These are phyloP conservation scores for Mus minutoides DNA, from an alignment of 2,797 vertebrate species.

Conservation along the genomic window DNA sequence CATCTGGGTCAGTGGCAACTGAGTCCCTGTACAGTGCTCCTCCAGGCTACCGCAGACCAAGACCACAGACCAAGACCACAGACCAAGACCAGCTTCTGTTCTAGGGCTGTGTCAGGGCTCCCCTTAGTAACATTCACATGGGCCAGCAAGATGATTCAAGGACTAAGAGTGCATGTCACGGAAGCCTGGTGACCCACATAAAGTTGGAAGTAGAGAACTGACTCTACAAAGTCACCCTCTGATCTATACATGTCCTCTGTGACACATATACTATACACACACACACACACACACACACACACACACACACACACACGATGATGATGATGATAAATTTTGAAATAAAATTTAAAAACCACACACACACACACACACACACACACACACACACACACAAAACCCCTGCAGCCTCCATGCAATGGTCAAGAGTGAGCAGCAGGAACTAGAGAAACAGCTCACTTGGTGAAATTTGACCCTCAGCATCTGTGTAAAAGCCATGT, in stretches of 20 bases:
- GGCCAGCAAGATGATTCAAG: no score
- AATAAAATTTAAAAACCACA: neutral
- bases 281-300: neutral
- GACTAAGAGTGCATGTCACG: no score
- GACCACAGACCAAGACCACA: neutral
- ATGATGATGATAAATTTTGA: neutral
- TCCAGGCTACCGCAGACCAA: neutral
- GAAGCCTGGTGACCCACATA: neutral
- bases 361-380: no score
- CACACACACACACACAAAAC: neutral
- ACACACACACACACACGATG: neutral
- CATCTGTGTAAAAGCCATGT: neutral
- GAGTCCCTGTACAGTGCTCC: neutral
- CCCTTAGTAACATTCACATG: neutral
- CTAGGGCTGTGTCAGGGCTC: neutral
- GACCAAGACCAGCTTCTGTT: neutral
- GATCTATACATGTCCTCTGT: neutral
- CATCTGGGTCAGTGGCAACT: neutral
- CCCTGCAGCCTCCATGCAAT: neutral
- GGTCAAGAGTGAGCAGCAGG: neutral
- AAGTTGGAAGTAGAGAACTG: neutral
- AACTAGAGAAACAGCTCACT: neutral
- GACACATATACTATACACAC: neutral
- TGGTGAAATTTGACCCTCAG: neutral
- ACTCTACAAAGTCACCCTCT: neutral